Conservation (phyloP, 2,888 invertebrate genomes). For the Strigamia crassipes region DNA sequence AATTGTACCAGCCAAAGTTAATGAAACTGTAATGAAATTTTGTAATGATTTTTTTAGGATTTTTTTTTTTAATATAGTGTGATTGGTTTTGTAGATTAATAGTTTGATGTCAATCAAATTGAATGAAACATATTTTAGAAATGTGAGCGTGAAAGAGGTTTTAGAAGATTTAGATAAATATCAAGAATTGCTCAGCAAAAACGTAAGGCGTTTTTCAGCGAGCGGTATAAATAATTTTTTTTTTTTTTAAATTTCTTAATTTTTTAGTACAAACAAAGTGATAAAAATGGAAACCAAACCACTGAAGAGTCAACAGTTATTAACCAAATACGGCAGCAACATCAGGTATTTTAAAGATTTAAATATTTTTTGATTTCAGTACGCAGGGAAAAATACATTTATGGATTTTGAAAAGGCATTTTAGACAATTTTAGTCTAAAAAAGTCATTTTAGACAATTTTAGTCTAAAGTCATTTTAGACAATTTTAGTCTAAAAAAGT, state of each 20-base stretch:
- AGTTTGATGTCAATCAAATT: neutral
- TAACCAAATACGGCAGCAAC: neutral
- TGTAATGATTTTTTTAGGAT: neutral
- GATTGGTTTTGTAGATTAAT: neutral
- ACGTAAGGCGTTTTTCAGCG: neutral
- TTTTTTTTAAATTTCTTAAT: neutral
- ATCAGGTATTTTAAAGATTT: neutral
- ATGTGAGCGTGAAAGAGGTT: neutral
- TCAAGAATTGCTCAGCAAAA: neutral
- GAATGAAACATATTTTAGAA: slow-evolving; percentile 4
- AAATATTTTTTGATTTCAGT: too few species aligned
- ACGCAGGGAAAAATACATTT: too few species aligned
- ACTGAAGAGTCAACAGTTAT: neutral
- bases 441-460: too few species aligned
- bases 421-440: too few species aligned
- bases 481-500: too few species aligned
- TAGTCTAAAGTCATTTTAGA: too few species aligned
- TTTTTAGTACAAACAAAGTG: neutral
- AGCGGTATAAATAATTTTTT: neutral
- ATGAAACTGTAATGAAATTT: neutral
- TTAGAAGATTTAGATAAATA: neutral
- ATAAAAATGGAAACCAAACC: neutral
- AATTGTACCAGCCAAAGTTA: slow-evolving; percentile 2
- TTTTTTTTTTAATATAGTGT: neutral
- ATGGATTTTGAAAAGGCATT: too few species aligned